Base-by-base conservation (phyloP, 2,888 invertebrate genomes). In the Acleris laterana region DNA sequence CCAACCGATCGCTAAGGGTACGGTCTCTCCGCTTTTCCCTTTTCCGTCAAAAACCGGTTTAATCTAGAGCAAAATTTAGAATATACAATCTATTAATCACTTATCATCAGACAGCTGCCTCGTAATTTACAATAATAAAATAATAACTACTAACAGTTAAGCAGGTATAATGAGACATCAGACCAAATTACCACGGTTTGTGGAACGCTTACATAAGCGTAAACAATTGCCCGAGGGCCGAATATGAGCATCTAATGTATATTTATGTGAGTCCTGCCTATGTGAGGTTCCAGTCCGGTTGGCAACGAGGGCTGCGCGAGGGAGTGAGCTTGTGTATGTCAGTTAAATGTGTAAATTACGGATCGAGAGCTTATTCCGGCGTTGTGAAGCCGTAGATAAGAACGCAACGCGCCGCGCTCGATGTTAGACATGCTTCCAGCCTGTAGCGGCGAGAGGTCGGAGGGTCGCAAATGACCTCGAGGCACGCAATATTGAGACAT, bases 401-500 rank as follows among this genome's bases (percentile, higher is more conserved):
- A 65, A 61, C 55, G 16, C 50, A 53, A 49, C 55, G 60, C 58
- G 17, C 46, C 46, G 56, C 51, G 70, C 71, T 61, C 51, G 17
- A 38, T 48, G 56, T 61, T 61, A 66, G 65, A 60, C 66, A 66
- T 48, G 66, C 46, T 44, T 57, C 25, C 65, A 44, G 60, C 60
- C 50, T 60, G 59, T 65, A 60, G 19, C 32, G 51, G 55, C 13
- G 46, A 59, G 60, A 50, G 49, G 42, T 49, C 5, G 42, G 51
- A 48, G 66, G 66, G 65, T 32, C 50, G 56, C 74, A 82, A 87
- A 89, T 77, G 81, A 79, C 79, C 74, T 70, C 64, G 70, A 71
- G 78, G 77, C 89, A 90, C 89, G 90, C 89, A 70, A 89, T 77
- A 82, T 75, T 76, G 70, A 82, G 80, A 84, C 82, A 85, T 87